Evolutionary conservation across 2,113 vertebrate species (phyloP).

Genomic region (Shinisaurus crocodilurus): DNA sequence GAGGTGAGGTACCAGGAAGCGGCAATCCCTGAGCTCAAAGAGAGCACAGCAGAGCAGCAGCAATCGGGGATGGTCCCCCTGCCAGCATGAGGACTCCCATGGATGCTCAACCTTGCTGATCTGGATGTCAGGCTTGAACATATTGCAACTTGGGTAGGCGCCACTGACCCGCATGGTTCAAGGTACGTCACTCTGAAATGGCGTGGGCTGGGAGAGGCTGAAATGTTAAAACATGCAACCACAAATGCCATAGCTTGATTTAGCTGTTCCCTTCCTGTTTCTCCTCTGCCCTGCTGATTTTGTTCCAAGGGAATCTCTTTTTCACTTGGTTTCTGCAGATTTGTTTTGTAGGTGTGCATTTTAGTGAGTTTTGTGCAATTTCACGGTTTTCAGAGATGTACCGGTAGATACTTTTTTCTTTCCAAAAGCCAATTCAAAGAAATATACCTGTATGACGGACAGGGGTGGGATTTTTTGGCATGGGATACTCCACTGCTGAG

Average conservation of each 20-base stretch:
- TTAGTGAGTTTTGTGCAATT: neutral
- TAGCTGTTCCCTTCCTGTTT: neutral
- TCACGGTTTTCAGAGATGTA: neutral
- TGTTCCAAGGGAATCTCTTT: neutral
- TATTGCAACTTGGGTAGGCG: neutral
- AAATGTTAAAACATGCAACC: neutral
- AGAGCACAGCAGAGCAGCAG: neutral
- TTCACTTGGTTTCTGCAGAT: neutral
- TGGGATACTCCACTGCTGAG: neutral
- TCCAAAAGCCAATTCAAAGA: neutral
- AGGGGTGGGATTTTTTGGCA: neutral
- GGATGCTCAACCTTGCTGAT: neutral
- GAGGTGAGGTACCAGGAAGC: too few relatives aligned
- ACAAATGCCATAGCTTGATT: neutral
- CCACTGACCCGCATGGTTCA: neutral
- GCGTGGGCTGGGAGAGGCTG: neutral
- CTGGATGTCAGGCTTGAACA: neutral
- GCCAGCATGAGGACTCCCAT: too few relatives aligned
- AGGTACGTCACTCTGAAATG: neutral
- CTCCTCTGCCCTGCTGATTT: neutral
- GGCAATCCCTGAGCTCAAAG: neutral
- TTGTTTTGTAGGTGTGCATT: neutral
- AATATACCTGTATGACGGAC: neutral
- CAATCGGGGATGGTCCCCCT: neutral
- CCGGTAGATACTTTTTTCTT: neutral